Evolutionary conservation across 2,113 vertebrate species (phyloP), one percentile per base, ranked within the genome.

Genomic region (Micronycteris hirsuta): DNA sequence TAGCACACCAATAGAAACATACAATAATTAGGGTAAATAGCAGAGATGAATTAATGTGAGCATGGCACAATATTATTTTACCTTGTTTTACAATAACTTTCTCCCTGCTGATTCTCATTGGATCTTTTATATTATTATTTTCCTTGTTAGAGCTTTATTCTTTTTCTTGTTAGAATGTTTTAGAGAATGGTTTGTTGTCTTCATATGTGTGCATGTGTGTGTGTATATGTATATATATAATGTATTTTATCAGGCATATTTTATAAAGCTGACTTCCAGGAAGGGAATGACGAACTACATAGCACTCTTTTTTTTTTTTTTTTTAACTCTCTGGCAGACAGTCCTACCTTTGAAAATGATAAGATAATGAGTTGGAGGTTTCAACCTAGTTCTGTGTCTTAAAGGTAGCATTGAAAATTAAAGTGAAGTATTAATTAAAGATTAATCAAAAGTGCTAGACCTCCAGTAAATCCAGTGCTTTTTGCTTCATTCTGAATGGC

Each of bases 1-100:
- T 96, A 98, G 92, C 41, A 7, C 95, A 97, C 96, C 96, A 97
- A 97, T 97, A 98, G 98, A 98, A 98, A 96, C 84, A 98, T 95
- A 76, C 98, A 98, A 97, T 97, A 92, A 98, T 98, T 98, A 98
- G 85, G 95, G 97, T 97, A 97, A 98, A 96, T 97, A 98, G 98
- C 97, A 93, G 95, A 98, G 97, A 98, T 95, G 97, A 98, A 98
- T 98, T 98, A 97, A 96, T 96, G 93, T 92, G 96, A 97, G 89
- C 68, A 89, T 26, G 83, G 88, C 78, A 82, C 84, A 98, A 93
- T 97, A 94, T 97, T 96, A 96, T 98, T 98, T 98, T 97, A 92
- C 67, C 43, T 94, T 87, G 17, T 96, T 82, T 97, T 97, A 83
- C 74, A 82, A 74, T 96, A 94, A 95, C 77, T 81, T 92, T 94